A percentile compares a stretch with the other conserved stretches of the same genome.
Conservation (phyloP, 2,113 vertebrate species). For the Bubo bubo region DNA sequence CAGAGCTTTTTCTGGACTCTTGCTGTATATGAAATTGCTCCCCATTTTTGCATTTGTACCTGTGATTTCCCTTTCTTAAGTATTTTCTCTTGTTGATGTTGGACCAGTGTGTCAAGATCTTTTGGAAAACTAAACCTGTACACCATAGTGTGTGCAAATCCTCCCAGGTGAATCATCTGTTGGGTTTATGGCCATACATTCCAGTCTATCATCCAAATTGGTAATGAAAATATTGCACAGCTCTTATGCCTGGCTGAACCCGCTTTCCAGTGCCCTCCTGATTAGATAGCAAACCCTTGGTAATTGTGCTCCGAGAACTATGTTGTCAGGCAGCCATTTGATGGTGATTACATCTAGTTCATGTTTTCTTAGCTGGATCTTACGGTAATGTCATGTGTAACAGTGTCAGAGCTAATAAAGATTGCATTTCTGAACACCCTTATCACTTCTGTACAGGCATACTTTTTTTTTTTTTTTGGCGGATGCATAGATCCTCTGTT, state of each 20-base stretch:
- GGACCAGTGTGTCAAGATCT: background rate
- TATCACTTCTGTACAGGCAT: background rate
- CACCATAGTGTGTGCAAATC: background rate
- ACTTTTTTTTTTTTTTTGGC: background rate
- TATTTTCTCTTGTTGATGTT: background rate
- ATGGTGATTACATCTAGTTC: slow-evolving; percentile 6
- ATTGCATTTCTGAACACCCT: background rate
- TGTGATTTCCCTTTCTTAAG: background rate
- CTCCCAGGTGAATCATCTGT: slow-evolving; percentile 22
- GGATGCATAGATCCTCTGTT: background rate
- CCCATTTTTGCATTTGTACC: background rate
- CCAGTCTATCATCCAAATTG: slow-evolving; percentile 11
- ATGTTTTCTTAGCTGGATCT: slow-evolving; percentile 13
- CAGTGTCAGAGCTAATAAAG: background rate
- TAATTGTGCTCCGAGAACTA: background rate
- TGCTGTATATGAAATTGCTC: background rate
- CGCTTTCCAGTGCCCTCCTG: background rate
- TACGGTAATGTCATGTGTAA: background rate
- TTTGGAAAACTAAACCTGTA: background rate
- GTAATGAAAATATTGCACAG: slow-evolving; percentile 29
- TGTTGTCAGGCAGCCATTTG: slow-evolving; percentile 18
- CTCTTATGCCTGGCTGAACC: background rate
- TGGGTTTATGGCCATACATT: slow-evolving; percentile 14
- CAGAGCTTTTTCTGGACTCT: background rate
- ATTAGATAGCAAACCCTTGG: background rate